phyloP scores from a whole-genome alignment of 2,113 vertebrate species.

The Pontoporia blainvillei region DNA sequence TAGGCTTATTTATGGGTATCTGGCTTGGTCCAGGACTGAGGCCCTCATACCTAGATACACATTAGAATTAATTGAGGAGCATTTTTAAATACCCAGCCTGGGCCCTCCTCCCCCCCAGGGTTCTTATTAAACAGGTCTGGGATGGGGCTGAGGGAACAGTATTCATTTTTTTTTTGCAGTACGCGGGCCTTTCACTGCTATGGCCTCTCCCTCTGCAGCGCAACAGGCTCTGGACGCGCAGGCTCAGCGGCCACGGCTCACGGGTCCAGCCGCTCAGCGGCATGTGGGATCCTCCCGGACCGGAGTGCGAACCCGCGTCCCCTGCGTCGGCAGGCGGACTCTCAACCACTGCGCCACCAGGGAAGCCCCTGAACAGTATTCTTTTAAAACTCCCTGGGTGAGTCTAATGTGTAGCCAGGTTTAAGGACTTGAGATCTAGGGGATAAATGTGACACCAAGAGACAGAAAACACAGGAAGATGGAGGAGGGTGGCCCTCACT shows the following conservation, averaged over 20 bases:
- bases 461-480: neutral
- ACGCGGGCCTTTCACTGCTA: too few relatives aligned
- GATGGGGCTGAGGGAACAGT: neutral
- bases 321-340: too few relatives aligned
- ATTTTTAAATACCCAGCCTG: neutral
- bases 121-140: neutral
- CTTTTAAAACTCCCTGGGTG: neutral
- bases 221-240: too few relatives aligned
- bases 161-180: too few relatives aligned
- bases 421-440: neutral
- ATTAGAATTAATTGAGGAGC: constrained; percentile 1
- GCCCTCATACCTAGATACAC: neutral
- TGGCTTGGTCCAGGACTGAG: neutral
- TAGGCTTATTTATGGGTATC: neutral
- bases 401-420: neutral
- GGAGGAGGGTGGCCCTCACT: neutral
- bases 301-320: too few relatives aligned
- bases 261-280: too few relatives aligned
- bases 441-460: neutral
- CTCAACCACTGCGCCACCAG: too few relatives aligned
- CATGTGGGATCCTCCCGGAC: too few relatives aligned
- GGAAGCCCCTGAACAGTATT: neutral
- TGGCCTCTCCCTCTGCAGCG: too few relatives aligned
- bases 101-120: neutral
- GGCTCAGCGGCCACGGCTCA: too few relatives aligned